Conservation (phyloP, 2,888 invertebrate species). For the Melanotus villosus region DNA sequence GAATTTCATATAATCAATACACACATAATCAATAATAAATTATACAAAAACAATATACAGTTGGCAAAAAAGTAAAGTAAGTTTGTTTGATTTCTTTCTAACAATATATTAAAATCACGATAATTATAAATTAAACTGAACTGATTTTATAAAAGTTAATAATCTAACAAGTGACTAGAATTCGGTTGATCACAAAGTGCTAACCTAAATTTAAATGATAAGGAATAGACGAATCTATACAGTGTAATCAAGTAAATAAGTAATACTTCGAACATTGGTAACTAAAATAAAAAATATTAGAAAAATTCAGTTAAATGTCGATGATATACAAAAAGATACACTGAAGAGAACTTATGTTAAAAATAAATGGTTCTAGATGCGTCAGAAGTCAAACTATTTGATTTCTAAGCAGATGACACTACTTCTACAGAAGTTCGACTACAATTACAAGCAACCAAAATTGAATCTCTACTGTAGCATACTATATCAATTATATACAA, state of each 20-base stretch:
- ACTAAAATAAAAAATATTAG: constrained; percentile 44
- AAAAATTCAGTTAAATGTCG: not conserved
- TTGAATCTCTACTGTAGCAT: constrained; percentile 23
- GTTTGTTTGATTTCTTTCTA: constrained; percentile 25
- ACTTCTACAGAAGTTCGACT: constrained; percentile 15
- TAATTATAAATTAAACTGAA: constrained; percentile 40
- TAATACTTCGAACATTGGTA: constrained; percentile 54
- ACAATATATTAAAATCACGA: constrained; percentile 42
- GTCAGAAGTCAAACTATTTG: not conserved
- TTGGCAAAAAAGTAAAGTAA: constrained; percentile 42
- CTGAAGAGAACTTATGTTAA: constrained; percentile 16
- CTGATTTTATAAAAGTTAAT: constrained; percentile 29
- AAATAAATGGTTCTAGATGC: not conserved
- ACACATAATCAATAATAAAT: constrained; percentile 52
- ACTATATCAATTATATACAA: constrained; percentile 36
- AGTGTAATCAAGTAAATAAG: constrained; percentile 52
- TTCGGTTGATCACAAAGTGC: constrained; percentile 63
- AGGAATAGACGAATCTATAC: constrained; percentile 51
- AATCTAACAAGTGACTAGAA: constrained; percentile 63
- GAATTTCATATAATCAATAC: constrained; percentile 53
- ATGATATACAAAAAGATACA: not conserved
- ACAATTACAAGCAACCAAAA: constrained; percentile 37
- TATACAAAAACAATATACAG: constrained; percentile 44
- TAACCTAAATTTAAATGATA: constrained; percentile 50
- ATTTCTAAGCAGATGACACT: constrained; percentile 10